Percentiles rank a stretch among this genome's conserved stretches.
phyloP scores from a whole-genome alignment of 2,888 invertebrate species.

The Nasonia oneida region DNA sequence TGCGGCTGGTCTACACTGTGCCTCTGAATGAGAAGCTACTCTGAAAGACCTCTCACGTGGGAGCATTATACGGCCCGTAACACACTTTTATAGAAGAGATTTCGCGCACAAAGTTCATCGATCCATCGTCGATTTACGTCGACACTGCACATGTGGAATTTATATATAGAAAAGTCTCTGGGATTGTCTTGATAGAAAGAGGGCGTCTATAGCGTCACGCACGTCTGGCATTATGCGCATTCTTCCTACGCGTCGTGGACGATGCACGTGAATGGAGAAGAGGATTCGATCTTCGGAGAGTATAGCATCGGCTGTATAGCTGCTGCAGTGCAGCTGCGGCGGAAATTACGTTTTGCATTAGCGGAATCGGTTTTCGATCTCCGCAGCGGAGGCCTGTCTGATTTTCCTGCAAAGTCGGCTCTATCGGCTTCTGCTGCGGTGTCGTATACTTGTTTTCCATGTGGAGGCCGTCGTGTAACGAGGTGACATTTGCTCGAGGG shows the following conservation, averaged over 20 bases:
- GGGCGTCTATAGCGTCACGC: not conserved
- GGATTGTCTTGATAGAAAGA: not conserved
- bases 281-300: not conserved
- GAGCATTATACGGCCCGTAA: not conserved
- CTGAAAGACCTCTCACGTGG: not conserved
- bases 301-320: not conserved
- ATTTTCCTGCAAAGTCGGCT: not conserved
- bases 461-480: not conserved
- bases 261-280: not conserved
- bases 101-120: not conserved
- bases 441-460: not conserved
- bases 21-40: too few species aligned
- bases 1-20: too few species aligned
- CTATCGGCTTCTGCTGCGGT: not conserved
- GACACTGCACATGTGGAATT: not conserved
- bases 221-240: not conserved
- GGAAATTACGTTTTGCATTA: not conserved
- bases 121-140: not conserved
- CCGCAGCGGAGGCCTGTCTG: not conserved
- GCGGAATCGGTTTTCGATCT: not conserved
- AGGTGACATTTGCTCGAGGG: too few species aligned
- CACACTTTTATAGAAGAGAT: not conserved
- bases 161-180: not conserved
- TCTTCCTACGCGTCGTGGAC: not conserved
- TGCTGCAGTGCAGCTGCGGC: not conserved